These are phyloP conservation scores for Coranthus polyacanthus DNA, from an alignment of 2,797 vertebrate species.

Conservation along the genomic window DNA sequence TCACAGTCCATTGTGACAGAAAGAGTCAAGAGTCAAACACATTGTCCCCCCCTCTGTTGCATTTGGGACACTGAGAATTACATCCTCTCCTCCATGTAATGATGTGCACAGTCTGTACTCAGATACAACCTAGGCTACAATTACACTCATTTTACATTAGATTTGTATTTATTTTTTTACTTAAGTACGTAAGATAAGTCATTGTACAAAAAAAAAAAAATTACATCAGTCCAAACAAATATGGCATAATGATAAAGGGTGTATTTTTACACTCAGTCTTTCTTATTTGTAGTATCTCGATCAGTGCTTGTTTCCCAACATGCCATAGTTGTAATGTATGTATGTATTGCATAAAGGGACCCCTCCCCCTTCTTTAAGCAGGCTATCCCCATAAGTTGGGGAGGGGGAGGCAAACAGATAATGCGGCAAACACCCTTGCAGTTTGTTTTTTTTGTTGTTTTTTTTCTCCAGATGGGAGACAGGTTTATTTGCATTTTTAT, in stretches of 20 bases:
- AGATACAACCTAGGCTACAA: neutral
- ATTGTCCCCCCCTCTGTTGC: neutral
- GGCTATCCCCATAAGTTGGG: slow-evolving; percentile 42
- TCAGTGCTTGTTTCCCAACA: neutral
- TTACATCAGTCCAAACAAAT: neutral
- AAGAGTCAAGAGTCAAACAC: neutral
- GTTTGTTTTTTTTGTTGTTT: no score
- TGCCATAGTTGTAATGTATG: neutral
- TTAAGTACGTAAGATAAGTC: no score
- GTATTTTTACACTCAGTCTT: no score
- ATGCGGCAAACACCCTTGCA: slow-evolving; percentile 57
- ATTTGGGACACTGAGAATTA: slow-evolving; percentile 17
- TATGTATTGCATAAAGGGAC: slow-evolving; percentile 6
- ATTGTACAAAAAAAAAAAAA: no score
- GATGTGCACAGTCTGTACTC: slow-evolving; percentile 14
- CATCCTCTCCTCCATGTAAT: neutral
- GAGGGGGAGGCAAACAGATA: slow-evolving; percentile 45
- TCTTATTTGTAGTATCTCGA: neutral
- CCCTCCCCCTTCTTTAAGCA: slow-evolving; percentile 36
- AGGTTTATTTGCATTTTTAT: slow-evolving; percentile 51
- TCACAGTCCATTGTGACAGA: slow-evolving; percentile 28
- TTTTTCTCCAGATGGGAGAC: neutral
- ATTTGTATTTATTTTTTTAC: no score
- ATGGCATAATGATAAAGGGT: neutral
- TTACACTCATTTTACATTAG: neutral